phyloP scores from a whole-genome alignment of 2,113 vertebrate species.

The Chlorodrepanis virens region DNA sequence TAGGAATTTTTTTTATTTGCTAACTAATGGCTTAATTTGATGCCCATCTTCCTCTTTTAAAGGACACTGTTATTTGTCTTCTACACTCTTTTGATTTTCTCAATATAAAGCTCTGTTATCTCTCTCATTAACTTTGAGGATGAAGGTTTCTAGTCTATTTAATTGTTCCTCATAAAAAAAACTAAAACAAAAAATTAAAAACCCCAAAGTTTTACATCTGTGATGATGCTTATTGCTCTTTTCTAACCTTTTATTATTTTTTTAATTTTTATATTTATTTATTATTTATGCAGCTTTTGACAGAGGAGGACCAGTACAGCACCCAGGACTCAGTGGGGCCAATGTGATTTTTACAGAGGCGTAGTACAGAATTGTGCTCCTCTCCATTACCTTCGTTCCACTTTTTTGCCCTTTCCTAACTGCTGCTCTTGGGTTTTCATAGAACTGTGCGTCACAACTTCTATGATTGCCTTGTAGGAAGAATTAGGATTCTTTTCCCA shows the following conservation, averaged over 20 bases:
- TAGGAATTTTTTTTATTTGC: background rate
- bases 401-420: background rate
- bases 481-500: background rate
- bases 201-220: background rate
- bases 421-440: background rate
- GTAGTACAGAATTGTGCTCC: background rate
- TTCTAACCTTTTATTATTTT: background rate
- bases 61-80: background rate
- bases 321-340: background rate
- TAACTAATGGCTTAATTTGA: background rate
- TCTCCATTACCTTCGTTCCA: background rate
- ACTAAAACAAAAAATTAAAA: accelerated
- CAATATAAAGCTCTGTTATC: background rate
- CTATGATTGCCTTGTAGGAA: background rate
- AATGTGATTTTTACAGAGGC: background rate
- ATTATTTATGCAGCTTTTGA: background rate
- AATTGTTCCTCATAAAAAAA: background rate
- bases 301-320: background rate
- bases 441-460: background rate
- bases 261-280: no score
- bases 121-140: background rate
- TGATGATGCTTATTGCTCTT: background rate
- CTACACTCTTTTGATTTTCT: background rate
- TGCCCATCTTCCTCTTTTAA: background rate
- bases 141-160: background rate